Base-by-base conservation (phyloP, 2,113 vertebrate genomes). In the Paratilapia polleni region DNA sequence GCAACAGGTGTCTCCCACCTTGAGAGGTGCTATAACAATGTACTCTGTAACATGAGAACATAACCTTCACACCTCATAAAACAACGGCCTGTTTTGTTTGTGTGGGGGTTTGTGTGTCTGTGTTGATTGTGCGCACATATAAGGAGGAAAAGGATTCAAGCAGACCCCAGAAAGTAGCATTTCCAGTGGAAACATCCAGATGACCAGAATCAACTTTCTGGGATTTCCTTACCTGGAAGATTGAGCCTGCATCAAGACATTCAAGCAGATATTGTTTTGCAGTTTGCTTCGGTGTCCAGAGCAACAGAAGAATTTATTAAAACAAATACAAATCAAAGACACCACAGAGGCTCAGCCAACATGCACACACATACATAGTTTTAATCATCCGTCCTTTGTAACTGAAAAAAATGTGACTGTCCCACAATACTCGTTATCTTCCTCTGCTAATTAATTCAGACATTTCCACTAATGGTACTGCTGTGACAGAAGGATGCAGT, bases 371-470 rank as follows among this genome's bases (percentile, higher is more conserved):
- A 43, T 1, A 31, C 17, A 8, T 28, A 36, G 59, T 58, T 86
- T 81, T 80, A 86, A 85, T 87, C 58, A 84, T 84, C 54, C 4
- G 11, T 66, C 59, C 52, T 36, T 61, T 76, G 57, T 26, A 61
- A 68, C 12, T 54, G 47, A 24, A 26, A 75, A n/a, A 80, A 74
- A 63, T n/a, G 59, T n/a, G 10, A 4, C 28, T 86, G 77, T 82
- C 80, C 60, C 52, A 82, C 76, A 80, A 84, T 57, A 87, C 89
- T 70, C 82, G 61, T 81, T 87, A 66, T 89, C 79, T 74, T 82
- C 78, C 66, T 3, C 60, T 54, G 64, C 62, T 92, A 86, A 93
- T 90, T 73, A 86, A 86, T 91, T 87, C 77, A 64, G 19, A 75
- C 43, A 61, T 84, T 81, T 66, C 85, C 77, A 64, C 78, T 43